Evolutionary conservation across 2,113 vertebrate species (phyloP), one percentile per base, ranked within the genome.

Genomic region (Corvus hawaiiensis): DNA sequence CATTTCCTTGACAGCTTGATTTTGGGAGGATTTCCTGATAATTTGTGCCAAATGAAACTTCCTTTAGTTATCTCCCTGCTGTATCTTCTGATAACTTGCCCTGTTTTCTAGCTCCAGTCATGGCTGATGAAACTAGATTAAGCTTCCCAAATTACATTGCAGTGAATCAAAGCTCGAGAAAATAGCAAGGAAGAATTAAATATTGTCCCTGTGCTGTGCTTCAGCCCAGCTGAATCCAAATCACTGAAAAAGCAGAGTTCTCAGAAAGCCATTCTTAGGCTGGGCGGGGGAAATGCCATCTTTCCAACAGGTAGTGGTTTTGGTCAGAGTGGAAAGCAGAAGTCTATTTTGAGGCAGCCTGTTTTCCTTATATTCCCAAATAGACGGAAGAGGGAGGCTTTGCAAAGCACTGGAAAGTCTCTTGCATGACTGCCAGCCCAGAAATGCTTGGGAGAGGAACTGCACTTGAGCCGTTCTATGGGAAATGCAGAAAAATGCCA

Each of bases 1-100:
- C 84, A 62, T 83, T 96, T 95, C 96, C 95, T 92, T 89, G 76
- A 90, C 2, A 33, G 89, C 78, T 93, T 93, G 82, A 93, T 94
- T 97, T 91, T 85, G 56, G 64, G 88, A 94, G 94, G 91, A 96
- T 95, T 96, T 97, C 94, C 96, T 96, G 94, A 91, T 83, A 66
- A 88, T 93, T 92, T 85, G 72, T 93, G 94, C 89, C 87, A 96
- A 94, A 94, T 74, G 41, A 95, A 95, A 96, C 94, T 91, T 96
- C 94, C 90, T 90, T 90, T 90, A 90, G 87, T 82, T 96, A 95
- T 96, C 94, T 96, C 72, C 69, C 90, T 80, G 79, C 87, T 97
- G 91, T 48, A 97, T 96, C 96, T 93, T 91, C 90, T 94, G 90
- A 96, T 93, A 96, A 93, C 91, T 95, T 94, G 55, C 55, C 87